A percentile compares a stretch with the other conserved stretches of the same genome.
Evolutionary conservation across 1,140 invertebrate species (phyloP).

Genomic region (Zaprionus vittiger): DNA sequence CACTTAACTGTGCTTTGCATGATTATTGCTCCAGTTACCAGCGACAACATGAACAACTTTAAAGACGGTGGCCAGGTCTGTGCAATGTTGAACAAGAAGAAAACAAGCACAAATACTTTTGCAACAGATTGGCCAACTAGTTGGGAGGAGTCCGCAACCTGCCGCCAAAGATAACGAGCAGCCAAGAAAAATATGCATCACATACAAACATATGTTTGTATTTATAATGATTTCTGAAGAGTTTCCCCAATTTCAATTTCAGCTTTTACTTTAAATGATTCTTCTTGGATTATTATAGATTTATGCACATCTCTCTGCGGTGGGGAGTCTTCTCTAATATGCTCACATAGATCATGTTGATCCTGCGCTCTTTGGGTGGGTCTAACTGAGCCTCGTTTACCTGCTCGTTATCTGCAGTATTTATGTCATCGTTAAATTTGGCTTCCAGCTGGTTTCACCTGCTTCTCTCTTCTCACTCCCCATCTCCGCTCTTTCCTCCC

Average conservation of each 20-base stretch:
- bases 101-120: slow-evolving; percentile 21
- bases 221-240: neutral
- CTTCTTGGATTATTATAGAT: neutral
- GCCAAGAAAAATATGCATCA: neutral
- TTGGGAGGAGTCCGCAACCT: neutral
- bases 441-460: slow-evolving; percentile 68
- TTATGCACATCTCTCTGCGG: neutral
- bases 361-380: slow-evolving; percentile 50
- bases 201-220: neutral
- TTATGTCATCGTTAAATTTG: slow-evolving; percentile 77
- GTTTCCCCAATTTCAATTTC: neutral
- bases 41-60: slow-evolving; percentile 40
- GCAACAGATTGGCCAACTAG: slow-evolving; percentile 20
- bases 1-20: slow-evolving; percentile 77
- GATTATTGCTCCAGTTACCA: slow-evolving; percentile 78
- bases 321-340: neutral
- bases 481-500: neutral
- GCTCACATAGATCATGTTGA: slow-evolving; percentile 6
- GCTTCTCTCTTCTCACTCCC: slow-evolving; percentile 6
- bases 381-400: slow-evolving; percentile 38
- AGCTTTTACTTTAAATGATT: neutral
- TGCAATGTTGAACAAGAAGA: slow-evolving; percentile 54
- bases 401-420: slow-evolving; percentile 72
- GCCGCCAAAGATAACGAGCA: neutral
- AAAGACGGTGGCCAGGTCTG: slow-evolving; percentile 42